Percentiles rank a stretch among this genome's conserved stretches.
phyloP scores from a whole-genome alignment of 2,113 vertebrate genomes.

The Sorex fumeus region DNA sequence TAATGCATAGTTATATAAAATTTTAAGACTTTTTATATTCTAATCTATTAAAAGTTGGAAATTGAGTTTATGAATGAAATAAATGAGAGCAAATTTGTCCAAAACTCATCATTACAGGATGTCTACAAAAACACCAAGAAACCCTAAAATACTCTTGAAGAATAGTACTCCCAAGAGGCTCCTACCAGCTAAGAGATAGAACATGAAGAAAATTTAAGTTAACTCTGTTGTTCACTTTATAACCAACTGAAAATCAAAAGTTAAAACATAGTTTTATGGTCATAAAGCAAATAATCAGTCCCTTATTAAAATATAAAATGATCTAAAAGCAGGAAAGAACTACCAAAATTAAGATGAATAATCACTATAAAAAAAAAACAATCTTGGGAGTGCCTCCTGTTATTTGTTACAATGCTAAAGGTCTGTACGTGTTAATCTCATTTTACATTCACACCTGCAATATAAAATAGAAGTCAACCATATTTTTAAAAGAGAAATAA shows the following conservation, averaged over 20 bases:
- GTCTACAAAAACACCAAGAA: not conserved
- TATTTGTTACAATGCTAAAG: not conserved
- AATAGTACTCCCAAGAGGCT: not conserved
- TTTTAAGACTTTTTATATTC: slow-evolving; percentile 13
- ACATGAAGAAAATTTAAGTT: not conserved
- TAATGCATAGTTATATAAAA: not conserved
- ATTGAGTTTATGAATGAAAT: not conserved
- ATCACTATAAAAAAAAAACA: not conserved
- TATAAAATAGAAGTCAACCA: not conserved
- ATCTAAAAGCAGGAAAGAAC: slow-evolving; percentile 41
- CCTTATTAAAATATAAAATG: slow-evolving; percentile 33
- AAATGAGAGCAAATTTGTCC: not conserved
- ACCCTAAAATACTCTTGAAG: not conserved
- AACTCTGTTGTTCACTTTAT: not conserved
- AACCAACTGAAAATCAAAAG: slow-evolving; percentile 53
- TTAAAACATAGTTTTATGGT: slow-evolving; percentile 14
- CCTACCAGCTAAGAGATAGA: not conserved
- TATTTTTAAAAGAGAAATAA: not conserved
- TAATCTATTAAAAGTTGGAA: slow-evolving; percentile 24
- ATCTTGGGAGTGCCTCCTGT: not conserved
- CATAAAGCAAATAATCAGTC: not conserved
- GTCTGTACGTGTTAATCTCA: not conserved
- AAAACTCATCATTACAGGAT: not conserved
- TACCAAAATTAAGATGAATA: slow-evolving; percentile 38
- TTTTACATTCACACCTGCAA: slow-evolving; percentile 6